Conservation (phyloP, 2,797 vertebrate species). For the Eospalax fontanierii region DNA sequence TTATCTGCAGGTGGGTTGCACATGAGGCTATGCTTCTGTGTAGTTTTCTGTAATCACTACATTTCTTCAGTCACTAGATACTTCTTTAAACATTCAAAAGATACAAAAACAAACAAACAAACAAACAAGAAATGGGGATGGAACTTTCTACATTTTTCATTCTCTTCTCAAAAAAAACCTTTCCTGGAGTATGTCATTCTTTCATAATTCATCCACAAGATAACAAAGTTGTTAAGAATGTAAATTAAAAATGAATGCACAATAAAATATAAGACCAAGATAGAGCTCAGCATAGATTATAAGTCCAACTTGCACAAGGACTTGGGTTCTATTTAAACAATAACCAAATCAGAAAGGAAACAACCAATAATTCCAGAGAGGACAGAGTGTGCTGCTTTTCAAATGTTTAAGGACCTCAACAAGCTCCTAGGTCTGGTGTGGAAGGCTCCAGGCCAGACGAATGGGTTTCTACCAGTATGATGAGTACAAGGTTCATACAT, state of each 20-base stretch:
- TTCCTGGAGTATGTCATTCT: not conserved
- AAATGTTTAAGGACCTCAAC: slow-evolving; percentile 27
- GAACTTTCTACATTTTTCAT: slow-evolving; percentile 6
- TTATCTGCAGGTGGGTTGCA: not conserved
- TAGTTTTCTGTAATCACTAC: slow-evolving; percentile 12
- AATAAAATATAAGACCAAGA: not conserved
- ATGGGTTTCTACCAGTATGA: not conserved
- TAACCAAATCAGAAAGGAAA: slow-evolving; percentile 55
- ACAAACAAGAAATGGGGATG: slow-evolving; percentile 9
- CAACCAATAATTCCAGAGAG: not conserved
- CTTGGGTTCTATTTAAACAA: not conserved
- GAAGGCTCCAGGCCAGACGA: not conserved
- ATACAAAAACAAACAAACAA: not conserved
- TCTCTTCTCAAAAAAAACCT: slow-evolving; percentile 32
- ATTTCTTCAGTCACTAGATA: slow-evolving; percentile 37
- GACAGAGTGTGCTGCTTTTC: not conserved
- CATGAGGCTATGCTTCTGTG: not conserved
- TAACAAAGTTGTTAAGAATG: slow-evolving; percentile 25
- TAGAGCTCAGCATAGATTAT: not conserved
- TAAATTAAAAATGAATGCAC: slow-evolving; percentile 2
- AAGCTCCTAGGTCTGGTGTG: not conserved
- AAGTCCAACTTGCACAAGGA: not conserved
- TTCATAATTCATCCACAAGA: slow-evolving; percentile 32
- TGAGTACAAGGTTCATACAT: not conserved
- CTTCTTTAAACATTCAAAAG: slow-evolving; percentile 53